These are phyloP conservation scores for Lampris megalopsis DNA, from an alignment of 2,113 vertebrate species.

Conservation along the genomic window DNA sequence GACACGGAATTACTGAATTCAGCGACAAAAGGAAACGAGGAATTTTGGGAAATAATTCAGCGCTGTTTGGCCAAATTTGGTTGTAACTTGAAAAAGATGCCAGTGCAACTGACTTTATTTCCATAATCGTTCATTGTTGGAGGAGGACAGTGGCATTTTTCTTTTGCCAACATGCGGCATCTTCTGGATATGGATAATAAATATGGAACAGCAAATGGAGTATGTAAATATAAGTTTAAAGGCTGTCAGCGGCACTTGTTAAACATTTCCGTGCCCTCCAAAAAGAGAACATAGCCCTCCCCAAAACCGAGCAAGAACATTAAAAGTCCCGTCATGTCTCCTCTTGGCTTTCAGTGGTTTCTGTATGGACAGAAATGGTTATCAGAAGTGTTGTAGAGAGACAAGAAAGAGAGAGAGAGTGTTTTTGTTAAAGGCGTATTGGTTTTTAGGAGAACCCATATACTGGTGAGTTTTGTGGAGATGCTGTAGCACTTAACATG, in stretches of 20 bases:
- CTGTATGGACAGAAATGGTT: conserved; percentile 1
- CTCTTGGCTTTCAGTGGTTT: neutral
- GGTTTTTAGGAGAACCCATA: too few species aligned
- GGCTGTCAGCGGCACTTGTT: conserved; percentile 58
- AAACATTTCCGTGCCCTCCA: conserved; percentile 48
- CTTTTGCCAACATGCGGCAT: conserved; percentile 45
- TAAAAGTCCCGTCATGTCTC: conserved; percentile 9
- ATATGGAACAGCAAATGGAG: conserved; percentile 53
- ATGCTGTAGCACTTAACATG: too few species aligned
- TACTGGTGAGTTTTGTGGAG: too few species aligned
- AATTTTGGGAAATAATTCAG: conserved; percentile 58
- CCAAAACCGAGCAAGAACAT: conserved; percentile 30
- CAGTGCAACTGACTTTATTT: conserved; percentile 43
- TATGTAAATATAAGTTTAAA: conserved; percentile 39
- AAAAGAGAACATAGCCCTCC: conserved; percentile 38
- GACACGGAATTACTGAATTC: conserved; percentile 58
- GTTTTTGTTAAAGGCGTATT: neutral
- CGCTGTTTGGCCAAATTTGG: conserved; percentile 47
- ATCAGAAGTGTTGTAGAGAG: neutral
- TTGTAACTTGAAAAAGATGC: conserved; percentile 50
- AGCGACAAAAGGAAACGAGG: conserved; percentile 59
- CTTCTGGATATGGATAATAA: conserved; percentile 45
- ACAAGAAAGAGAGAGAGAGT: neutral
- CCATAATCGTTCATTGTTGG: conserved; percentile 55
- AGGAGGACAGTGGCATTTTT: conserved; percentile 37